These are phyloP conservation scores for Budorcas taxicolor DNA, from an alignment of 2,113 vertebrate genomes.

Conservation along the genomic window DNA sequence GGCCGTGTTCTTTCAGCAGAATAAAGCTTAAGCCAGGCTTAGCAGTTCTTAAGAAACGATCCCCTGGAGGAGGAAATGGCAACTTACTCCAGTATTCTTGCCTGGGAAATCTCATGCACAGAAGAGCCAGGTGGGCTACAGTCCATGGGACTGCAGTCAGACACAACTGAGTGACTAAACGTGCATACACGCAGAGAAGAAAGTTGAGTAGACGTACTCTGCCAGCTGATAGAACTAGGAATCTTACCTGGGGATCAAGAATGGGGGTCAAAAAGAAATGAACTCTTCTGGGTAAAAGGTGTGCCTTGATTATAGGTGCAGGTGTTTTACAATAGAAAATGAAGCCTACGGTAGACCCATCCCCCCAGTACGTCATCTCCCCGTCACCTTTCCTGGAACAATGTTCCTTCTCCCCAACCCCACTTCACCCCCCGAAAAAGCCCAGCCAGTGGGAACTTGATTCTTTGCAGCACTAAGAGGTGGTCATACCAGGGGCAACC, in stretches of 20 bases:
- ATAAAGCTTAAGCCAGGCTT: neutral
- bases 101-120: neutral
- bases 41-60: neutral
- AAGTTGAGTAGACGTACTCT: neutral
- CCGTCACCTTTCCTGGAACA: neutral
- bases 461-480: neutral
- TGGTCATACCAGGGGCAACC: neutral
- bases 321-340: neutral
- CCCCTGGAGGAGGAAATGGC: neutral
- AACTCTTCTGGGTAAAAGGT: neutral
- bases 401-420: neutral
- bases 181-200: neutral
- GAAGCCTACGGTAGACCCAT: neutral
- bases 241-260: neutral
- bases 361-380: rapidly evolving
- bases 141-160: neutral
- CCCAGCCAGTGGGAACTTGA: neutral
- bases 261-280: neutral
- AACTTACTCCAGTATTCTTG: neutral
- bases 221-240: neutral
- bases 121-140: neutral
- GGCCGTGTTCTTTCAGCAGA: neutral
- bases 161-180: neutral
- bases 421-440: rapidly evolving
- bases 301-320: neutral